Evolutionary conservation across 2,113 vertebrate species (phyloP), one percentile per base, ranked within the genome.

Genomic region (Xiphophorus hellerii): DNA sequence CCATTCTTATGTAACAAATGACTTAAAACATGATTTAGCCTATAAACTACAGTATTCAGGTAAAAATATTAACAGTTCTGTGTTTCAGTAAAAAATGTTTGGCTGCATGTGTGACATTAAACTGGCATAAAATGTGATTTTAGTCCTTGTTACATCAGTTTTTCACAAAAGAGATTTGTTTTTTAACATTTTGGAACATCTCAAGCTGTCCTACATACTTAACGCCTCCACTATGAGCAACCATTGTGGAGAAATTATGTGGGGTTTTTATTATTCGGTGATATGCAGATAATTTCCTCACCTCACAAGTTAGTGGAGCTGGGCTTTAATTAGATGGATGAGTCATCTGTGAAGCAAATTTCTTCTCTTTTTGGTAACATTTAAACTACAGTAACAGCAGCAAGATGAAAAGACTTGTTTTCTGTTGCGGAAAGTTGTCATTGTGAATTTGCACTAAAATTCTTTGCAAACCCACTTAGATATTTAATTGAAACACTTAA

Each of bases 281-380:
- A 61, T 44, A 33, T 66, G 51, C 37, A 61, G 14, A 44, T 28
- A 35, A 44, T 72, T 71, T 66, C 10, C 69, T 73, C 42, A 28
- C 39, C 29, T 35, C 39, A 8, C 35, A 9, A 17, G 42, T 62
- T 37, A 63, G 39, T 54, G 9, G 30, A 31, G 35, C 60, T 62
- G 2, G 48, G 66, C 10, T 42, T 66, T 65, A 37, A 78, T 70
- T 48, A 39, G 35, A 22, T 3, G 39, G 54, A 35, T 31, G 39
- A 76, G 27, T 29, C 14, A 27, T 48, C 61, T 70, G 17, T 35
- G 15, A 8, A 31, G 39, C 48, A 66, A 70, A 72, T 35, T 29
- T 8, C 35, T 17, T 28, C 31, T 78, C 29, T 39, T 3, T 63
- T 4, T 69, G 7, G 22, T 17, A 7, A 58, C 51, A 58, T 58